These are phyloP conservation scores for Danionella dracula DNA, from an alignment of 2,797 vertebrate genomes.

Conservation along the genomic window DNA sequence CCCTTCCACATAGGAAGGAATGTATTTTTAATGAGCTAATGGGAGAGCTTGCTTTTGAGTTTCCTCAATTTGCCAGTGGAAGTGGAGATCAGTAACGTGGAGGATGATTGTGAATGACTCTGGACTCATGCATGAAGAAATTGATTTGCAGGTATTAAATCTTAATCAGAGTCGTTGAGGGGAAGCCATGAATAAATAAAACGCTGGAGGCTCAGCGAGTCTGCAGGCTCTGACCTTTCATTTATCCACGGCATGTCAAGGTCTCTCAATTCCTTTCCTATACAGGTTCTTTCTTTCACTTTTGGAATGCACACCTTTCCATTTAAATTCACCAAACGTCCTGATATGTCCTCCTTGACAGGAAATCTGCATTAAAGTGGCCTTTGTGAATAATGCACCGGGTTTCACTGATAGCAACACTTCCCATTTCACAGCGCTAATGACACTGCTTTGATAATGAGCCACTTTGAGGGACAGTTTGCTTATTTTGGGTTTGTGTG, in stretches of 20 bases:
- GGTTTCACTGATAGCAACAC: conserved; percentile 14
- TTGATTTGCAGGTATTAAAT: conserved; percentile 54
- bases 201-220: conserved; percentile 43
- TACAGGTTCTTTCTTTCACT: background rate
- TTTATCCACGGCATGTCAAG: conserved; percentile 59
- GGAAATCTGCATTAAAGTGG: conserved; percentile 24
- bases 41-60: conserved; percentile 25
- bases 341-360: background rate
- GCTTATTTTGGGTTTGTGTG: conserved; percentile 14
- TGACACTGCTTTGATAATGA: conserved; percentile 34
- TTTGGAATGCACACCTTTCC: background rate
- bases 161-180: conserved; percentile 35
- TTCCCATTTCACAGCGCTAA: conserved; percentile 22
- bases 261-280: conserved; percentile 32
- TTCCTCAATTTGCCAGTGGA: conserved; percentile 35
- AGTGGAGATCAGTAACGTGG: conserved; percentile 40
- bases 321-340: background rate
- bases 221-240: conserved; percentile 49
- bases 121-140: conserved; percentile 41
- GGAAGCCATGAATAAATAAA: conserved; percentile 53
- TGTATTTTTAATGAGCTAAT: conserved; percentile 24
- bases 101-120: conserved; percentile 40
- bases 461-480: conserved; percentile 18
- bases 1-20: conserved; percentile 20
- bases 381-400: conserved; percentile 9